Conservation (phyloP, 2,113 vertebrate species). For the Herpetotheres cachinnans region DNA sequence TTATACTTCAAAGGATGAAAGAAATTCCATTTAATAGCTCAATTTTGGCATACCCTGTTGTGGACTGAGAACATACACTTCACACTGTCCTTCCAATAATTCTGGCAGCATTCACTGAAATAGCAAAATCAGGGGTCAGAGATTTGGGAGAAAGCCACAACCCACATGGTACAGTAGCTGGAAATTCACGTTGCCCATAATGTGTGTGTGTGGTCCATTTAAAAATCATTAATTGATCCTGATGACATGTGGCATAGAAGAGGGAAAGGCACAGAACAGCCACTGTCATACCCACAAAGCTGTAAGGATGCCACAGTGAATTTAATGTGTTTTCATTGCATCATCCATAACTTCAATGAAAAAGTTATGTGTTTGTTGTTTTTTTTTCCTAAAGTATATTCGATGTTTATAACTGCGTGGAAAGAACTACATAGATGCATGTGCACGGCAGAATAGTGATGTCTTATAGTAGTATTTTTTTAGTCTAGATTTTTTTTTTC, state of each 20-base stretch:
- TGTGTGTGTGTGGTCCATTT: not conserved
- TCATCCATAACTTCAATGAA: not conserved
- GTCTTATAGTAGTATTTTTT: not conserved
- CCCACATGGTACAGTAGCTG: not conserved
- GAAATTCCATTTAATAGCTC: not conserved
- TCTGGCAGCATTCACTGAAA: not conserved
- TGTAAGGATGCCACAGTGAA: not conserved
- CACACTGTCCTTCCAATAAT: not conserved
- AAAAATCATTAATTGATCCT: not conserved
- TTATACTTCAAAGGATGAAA: not conserved
- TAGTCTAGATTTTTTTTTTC: not conserved
- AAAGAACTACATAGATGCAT: not conserved
- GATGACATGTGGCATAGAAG: not conserved
- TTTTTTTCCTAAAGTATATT: not conserved
- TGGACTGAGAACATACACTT: not conserved
- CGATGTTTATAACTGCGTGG: not conserved
- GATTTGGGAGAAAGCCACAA: not conserved
- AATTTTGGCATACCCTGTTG: not conserved
- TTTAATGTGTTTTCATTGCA: not conserved
- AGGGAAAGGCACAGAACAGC: not conserved
- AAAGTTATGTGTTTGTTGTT: not conserved
- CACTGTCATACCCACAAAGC: not conserved
- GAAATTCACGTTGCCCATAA: not conserved
- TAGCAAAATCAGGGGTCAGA: not conserved
- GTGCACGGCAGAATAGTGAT: fast-evolving